phyloP scores from a whole-genome alignment of 2,888 invertebrate genomes.

The Buathra laborator region DNA sequence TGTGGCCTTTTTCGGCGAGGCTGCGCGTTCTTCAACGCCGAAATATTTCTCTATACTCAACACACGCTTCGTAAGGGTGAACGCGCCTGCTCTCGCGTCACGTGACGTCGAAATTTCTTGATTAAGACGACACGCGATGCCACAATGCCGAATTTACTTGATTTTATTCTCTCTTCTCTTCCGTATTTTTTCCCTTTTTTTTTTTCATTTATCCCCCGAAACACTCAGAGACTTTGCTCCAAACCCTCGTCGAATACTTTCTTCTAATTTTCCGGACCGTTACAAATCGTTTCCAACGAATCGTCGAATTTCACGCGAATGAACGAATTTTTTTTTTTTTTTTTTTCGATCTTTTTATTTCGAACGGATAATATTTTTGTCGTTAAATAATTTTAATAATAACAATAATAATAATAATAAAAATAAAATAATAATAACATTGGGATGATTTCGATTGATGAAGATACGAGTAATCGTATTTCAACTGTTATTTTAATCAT shows the following conservation, averaged over 20 bases:
- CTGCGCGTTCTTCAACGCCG: constrained; percentile 31
- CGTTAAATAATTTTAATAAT: no score
- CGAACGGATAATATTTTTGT: not conserved
- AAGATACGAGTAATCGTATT: no score
- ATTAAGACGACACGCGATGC: constrained; percentile 81
- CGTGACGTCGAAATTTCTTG: constrained; percentile 81
- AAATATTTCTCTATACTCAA: constrained; percentile 47
- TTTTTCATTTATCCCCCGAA: constrained; percentile 45
- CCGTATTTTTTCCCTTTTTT: not conserved
- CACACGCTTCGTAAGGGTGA: constrained; percentile 58
- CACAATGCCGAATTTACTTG: constrained; percentile 64
- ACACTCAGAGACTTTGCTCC: constrained; percentile 37
- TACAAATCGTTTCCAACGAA: constrained; percentile 47
- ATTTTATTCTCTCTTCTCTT: not conserved
- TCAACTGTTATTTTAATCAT: not conserved
- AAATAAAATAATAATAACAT: not conserved
- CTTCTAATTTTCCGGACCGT: constrained; percentile 66
- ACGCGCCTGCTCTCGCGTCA: constrained; percentile 64
- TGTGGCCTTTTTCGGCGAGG: constrained; percentile 43
- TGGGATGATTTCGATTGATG: no score
- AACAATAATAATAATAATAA: not conserved
- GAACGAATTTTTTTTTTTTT: constrained; percentile 57
- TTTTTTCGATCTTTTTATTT: constrained; percentile 7
- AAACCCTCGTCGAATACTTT: constrained; percentile 48
- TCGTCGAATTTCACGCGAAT: constrained; percentile 27